Evolutionary conservation across 92 coral and sea anemone genomes (phyloP), one percentile per base, ranked within the genome.

Genomic region (Bergia sp.): DNA sequence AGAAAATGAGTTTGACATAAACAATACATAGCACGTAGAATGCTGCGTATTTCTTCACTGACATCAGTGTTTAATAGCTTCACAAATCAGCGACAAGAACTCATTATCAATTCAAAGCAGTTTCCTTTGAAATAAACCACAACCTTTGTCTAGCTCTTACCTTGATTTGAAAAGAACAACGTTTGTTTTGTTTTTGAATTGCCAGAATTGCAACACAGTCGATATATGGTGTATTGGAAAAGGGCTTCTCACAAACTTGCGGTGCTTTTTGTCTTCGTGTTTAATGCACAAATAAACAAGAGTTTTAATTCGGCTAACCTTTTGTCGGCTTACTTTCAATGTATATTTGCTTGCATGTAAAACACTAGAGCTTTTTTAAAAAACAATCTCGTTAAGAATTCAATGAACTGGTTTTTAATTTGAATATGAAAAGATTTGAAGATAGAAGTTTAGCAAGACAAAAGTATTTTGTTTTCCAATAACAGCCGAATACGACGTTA

Each of bases 401-500:
- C 49, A 82, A 38, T 41, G 53, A 64, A 82, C 47, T 7, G 86
- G 73, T 20, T 58, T 61, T 13, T 65, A 82, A 58, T 58, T 82
- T 84, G 77, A 84, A 67, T 84, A 69, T 84, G 87, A 84, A 82
- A 41, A 36, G 18, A n/a, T 16, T 78, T 49, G 42, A 79, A 49
- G 15, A 10, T 80, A 37, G 23, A 80, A 2, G 36, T 37, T 36
- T 5, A 29, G 13, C 44, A 0, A 57, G 67, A 38, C 85, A 53
- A 57, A 37, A 80, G 39, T 79, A 10, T 79, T 38, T 16, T 23
- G 6, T 61, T 61, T 18, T 3, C 5, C 5, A 61, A 3, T 61
- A 7, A 18, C n/a, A 3, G 6, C 21, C 23, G 23, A 15, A 1
- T 21, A 18, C 16, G 23, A 18, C 69, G 29, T 1, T 6, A 61